Conservation (phyloP, 35 echinoderm and acorn worm species). For the Lytechinus variegatus region DNA sequence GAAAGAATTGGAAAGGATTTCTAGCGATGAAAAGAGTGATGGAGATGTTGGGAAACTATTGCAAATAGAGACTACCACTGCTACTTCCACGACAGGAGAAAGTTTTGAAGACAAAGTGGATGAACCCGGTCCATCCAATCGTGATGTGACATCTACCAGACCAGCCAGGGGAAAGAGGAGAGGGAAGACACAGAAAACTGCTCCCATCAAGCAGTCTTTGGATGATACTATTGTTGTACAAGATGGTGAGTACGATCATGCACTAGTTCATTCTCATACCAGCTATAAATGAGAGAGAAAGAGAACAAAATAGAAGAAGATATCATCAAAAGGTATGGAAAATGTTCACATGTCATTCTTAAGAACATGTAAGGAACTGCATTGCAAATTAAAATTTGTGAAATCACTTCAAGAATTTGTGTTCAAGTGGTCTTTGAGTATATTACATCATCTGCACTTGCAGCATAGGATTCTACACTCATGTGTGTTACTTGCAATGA, state of each 20-base stretch:
- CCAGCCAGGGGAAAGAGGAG: neutral
- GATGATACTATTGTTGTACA: neutral
- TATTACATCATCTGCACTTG: too few species aligned
- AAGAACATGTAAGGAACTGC: too few species aligned
- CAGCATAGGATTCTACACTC: too few species aligned
- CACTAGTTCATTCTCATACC: neutral
- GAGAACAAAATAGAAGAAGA: too few species aligned
- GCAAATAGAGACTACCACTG: neutral
- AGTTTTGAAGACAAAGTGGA: neutral
- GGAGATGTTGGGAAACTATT: neutral
- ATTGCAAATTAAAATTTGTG: too few species aligned
- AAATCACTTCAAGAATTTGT: too few species aligned
- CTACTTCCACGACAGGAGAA: neutral
- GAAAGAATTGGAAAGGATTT: neutral
- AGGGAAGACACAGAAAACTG: neutral
- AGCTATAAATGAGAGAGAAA: neutral
- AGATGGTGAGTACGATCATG: neutral
- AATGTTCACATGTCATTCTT: too few species aligned
- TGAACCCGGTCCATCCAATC: neutral
- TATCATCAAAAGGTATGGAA: too few species aligned
- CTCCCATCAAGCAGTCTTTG: neutral
- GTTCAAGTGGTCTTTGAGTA: too few species aligned
- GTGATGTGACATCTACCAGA: neutral
- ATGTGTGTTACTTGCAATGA: too few species aligned
- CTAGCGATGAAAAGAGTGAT: slow-evolving; percentile 24